A percentile compares a stretch with the other conserved stretches of the same genome.
phyloP scores from a whole-genome alignment of 1,140 invertebrate species.

The Riptortus pedestris region DNA sequence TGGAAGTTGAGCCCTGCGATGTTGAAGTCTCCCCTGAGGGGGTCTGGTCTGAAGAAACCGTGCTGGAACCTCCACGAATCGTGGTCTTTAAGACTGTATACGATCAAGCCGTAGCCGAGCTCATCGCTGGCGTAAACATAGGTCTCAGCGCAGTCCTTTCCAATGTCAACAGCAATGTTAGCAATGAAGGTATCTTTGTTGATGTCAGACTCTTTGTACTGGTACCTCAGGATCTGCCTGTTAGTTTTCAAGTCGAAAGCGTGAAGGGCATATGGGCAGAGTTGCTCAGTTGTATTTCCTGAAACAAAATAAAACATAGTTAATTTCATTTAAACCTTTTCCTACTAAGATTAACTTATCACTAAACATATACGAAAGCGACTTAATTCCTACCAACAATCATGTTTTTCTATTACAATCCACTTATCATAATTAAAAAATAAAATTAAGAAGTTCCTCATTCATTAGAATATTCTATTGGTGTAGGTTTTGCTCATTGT shows the following conservation, averaged over 20 bases:
- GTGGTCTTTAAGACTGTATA: slow-evolving; percentile 62
- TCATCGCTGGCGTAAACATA: slow-evolving; percentile 73
- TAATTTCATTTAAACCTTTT: too few relatives aligned
- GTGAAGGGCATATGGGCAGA: slow-evolving; percentile 60
- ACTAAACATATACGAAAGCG: too few relatives aligned
- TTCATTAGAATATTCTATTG: too few relatives aligned
- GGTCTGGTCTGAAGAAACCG: slow-evolving; percentile 67
- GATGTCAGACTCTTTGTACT: slow-evolving; percentile 56
- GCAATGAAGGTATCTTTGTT: slow-evolving; percentile 67
- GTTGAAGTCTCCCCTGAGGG: slow-evolving; percentile 62
- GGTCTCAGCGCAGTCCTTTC: slow-evolving; percentile 59
- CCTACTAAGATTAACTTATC: too few relatives aligned
- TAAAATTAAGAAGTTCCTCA: too few relatives aligned
- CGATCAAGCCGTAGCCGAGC: slow-evolving; percentile 64
- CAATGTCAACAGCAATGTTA: slow-evolving; percentile 67
- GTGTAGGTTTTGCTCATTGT: too few relatives aligned
- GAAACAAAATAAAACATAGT: slow-evolving; percentile 29
- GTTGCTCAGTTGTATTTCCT: slow-evolving; percentile 55
- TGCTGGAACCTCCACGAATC: slow-evolving; percentile 62
- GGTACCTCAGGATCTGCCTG: slow-evolving; percentile 55
- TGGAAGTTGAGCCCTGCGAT: slow-evolving; percentile 69
- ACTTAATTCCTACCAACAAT: too few relatives aligned
- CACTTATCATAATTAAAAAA: too few relatives aligned
- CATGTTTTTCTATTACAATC: too few relatives aligned
- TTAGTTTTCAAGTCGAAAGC: slow-evolving; percentile 65